Evolutionary conservation across 2,888 invertebrate genomes (phyloP).

Genomic region (Pseudanteris insignis): DNA sequence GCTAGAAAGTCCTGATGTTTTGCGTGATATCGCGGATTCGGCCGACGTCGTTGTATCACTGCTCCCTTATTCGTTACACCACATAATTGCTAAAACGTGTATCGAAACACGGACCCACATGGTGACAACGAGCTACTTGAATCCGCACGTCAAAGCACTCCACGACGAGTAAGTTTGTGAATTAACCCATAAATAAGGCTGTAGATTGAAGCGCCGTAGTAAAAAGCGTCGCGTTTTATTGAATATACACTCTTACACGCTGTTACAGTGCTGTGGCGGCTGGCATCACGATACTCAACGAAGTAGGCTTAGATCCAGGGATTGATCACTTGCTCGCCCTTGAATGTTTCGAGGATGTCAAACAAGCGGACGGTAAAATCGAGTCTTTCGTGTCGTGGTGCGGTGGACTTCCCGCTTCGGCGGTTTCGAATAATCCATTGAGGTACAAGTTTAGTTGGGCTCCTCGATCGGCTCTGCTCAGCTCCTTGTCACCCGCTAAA

Average conservation of each 20-base stretch:
- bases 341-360: constrained; percentile 94
- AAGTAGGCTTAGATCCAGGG: constrained; percentile 98
- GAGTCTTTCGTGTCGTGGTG: constrained; percentile 97
- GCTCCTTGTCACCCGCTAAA: constrained; percentile 89
- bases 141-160: constrained; percentile 82
- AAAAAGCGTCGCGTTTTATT: too few relatives aligned
- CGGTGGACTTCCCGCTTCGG: constrained; percentile 97
- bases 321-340: constrained; percentile 96
- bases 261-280: constrained; percentile 80
- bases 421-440: constrained; percentile 89
- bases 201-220: too few relatives aligned
- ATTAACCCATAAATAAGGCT: too few relatives aligned
- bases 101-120: constrained; percentile 87
- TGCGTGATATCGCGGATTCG: constrained; percentile 76
- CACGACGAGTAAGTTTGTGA: constrained; percentile 74
- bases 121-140: constrained; percentile 96
- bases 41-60: constrained; percentile 86
- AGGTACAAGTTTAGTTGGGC: constrained; percentile 98
- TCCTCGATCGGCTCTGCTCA: constrained; percentile 90
- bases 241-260: constrained; percentile 2
- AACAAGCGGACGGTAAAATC: constrained; percentile 87
- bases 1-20: constrained; percentile 75
- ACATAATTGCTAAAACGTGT: constrained; percentile 85
- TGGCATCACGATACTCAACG: constrained; percentile 93
- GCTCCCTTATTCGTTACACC: constrained; percentile 90